These are phyloP conservation scores for Ceyx erithaca DNA, from an alignment of 2,797 vertebrate species.

Conservation along the genomic window DNA sequence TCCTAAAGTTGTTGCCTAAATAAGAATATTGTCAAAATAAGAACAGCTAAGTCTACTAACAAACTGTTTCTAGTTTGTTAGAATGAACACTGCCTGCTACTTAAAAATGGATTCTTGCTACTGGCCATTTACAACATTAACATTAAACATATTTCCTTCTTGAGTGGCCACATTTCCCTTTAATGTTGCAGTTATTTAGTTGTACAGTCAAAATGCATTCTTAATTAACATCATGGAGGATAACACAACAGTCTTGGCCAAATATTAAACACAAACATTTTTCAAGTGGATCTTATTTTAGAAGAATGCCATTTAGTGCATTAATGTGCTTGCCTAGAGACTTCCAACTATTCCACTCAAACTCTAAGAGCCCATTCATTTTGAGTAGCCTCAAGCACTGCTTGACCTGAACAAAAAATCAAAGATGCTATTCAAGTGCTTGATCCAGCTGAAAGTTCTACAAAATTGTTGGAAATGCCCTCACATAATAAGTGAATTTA, in stretches of 20 bases:
- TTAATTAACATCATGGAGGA: not conserved
- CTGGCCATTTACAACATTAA: not conserved
- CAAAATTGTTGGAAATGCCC: not conserved
- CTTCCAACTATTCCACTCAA: not conserved
- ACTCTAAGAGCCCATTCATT: conserved; percentile 5
- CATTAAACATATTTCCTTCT: not conserved
- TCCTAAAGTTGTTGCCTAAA: conserved; percentile 81
- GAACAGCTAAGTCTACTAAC: not conserved
- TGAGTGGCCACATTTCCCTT: not conserved
- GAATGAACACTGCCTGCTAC: not conserved
- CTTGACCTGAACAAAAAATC: not conserved
- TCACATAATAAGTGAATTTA: not conserved
- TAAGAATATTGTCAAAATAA: not conserved
- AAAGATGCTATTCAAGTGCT: conserved; percentile 14
- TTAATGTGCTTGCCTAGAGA: not conserved
- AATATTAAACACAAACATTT: not conserved
- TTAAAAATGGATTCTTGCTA: not conserved
- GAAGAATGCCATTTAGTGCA: not conserved
- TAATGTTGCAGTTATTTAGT: not conserved
- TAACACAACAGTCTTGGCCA: not conserved
- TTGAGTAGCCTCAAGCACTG: conserved; percentile 15
- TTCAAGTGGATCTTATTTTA: not conserved
- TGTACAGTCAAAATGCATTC: not conserved
- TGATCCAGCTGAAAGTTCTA: not conserved
- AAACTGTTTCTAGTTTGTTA: not conserved